Base-by-base conservation (phyloP, 1,140 invertebrate species). In the Ostrea denselamellosa region DNA sequence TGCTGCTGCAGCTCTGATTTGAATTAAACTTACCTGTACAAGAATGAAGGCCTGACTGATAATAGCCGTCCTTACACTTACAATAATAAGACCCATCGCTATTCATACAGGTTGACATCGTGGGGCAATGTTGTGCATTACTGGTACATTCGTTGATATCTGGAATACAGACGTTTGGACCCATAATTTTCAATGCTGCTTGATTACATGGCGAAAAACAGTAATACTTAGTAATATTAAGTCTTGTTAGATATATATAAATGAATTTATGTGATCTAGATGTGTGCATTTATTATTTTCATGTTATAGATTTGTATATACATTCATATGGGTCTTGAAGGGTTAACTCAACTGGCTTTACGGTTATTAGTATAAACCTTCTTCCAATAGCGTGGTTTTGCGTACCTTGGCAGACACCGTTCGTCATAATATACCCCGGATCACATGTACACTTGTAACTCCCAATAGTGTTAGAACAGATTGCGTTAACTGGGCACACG, bases 141-240 rank as follows among this genome's bases (percentile, higher is more conserved):
- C 9, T 77, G 68, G 25, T 77, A 86, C 91, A 92, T 85, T 92
- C 91, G 52, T 92, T 62, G 22, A 89, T 62, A 77, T 92, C 91
- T 92, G 87, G 8, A 85, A 88, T n/a, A 53, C 22, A 85, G 62
- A 44, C 22, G 22, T 9, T 53, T 17, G 56, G 17, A 8, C 85
- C 14, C 25, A 53, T 25, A 14, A 68, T 25, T 25, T 53, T 62
- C 53, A 19, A 44, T 44, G 34, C 5, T 44, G 34, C 34, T 44
- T 44, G 1, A 44, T 44, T 44, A 44, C 34, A 44, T 44, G 34
- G 34, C 2, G 34, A 5, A 44, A 44, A 44, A 44, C 34, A 44
- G 34, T 44, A 44, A 44, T 44, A 44, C 2, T 44, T 44, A n/a
- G 34, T 44, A 44, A 44, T 2, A 2, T 44, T 44, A 44, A 44